Evolutionary conservation across 2,888 invertebrate species (phyloP).

Genomic region (Andrena minutula): DNA sequence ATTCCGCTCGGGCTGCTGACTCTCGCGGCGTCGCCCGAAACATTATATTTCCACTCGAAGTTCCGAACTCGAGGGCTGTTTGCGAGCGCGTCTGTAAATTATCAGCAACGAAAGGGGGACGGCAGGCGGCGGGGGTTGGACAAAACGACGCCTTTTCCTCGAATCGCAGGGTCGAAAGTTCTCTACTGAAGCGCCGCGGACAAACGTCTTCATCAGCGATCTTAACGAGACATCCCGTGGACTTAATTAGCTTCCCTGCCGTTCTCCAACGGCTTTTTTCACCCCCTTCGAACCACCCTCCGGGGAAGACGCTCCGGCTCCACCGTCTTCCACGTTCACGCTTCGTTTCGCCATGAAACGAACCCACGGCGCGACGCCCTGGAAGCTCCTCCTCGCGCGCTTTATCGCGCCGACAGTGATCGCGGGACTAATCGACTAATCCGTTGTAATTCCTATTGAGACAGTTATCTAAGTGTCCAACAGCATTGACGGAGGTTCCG

Average conservation of each 20-base stretch:
- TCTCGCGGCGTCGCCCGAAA: slow-evolving; percentile 46
- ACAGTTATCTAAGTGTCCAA: slow-evolving; percentile 71
- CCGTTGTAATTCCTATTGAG: slow-evolving; percentile 66
- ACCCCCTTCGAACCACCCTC: background rate
- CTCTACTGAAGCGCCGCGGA: slow-evolving; percentile 55
- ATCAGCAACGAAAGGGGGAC: slow-evolving; percentile 31
- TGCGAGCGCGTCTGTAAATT: slow-evolving; percentile 55
- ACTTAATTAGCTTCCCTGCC: slow-evolving; percentile 70
- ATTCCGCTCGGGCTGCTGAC: slow-evolving; percentile 50
- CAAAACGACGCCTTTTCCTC: slow-evolving; percentile 36
- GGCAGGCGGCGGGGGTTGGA: background rate
- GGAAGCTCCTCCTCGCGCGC: no score
- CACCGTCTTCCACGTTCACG: background rate
- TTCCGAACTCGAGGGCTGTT: slow-evolving; percentile 54
- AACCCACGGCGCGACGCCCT: no score
- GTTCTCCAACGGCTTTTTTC: slow-evolving; percentile 38
- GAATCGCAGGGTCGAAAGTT: slow-evolving; percentile 59
- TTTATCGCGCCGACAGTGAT: slow-evolving; percentile 58
- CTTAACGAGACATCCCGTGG: slow-evolving; percentile 72
- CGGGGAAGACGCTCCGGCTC: background rate
- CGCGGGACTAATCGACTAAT: slow-evolving; percentile 71
- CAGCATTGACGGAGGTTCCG: slow-evolving; percentile 50
- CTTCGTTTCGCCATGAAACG: slow-evolving; percentile 4
- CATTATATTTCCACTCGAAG: slow-evolving; percentile 62
- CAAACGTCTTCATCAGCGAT: slow-evolving; percentile 74